Base-by-base conservation (phyloP, 2,797 vertebrate genomes). In the Tragopan temminckii region DNA sequence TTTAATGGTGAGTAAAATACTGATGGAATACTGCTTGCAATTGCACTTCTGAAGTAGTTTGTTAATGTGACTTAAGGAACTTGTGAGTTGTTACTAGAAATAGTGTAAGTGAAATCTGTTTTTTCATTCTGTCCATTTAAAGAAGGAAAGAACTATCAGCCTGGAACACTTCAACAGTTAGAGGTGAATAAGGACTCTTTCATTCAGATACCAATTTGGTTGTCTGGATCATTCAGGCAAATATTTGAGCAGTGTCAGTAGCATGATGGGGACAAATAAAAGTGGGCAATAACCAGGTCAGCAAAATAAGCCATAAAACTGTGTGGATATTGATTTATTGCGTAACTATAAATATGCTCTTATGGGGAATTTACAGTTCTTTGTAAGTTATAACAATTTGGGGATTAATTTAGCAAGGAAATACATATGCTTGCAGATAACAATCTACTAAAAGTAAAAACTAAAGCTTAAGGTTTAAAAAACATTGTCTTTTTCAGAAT, bases 1-100 rank as follows among this genome's bases (percentile, higher is more conserved):
- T 93, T 98, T 99, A 88, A 99, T 99, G 99, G 99, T 99, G 97
- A 97, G 98, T 97, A 91, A 70, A 89, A 57, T 45, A 17, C 58
- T 59, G 52, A 3, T 58, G 23, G 42, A 84, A 46, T 35, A 7
- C 24, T 5, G 1, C 53, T 52, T 75, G 75, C 67, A 42, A 9
- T 70, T 61, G 52, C 62, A 7, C 10, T 43, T 45, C 59, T 88
- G 42, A 15, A 58, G 14, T 72, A 25, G 38, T 20, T 53, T 35
- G 21, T 62, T 43, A 76, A 31, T 24, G 11, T 24, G 25, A 12
- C 24, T 69, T 59, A 7, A 80, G n/a, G 33, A 79, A 38, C 12
- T 74, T 2, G 0, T 53, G n/a, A 31, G 8, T 55, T 64, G 8
- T 50, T 81, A 36, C 7, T 62, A 46, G 78, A 68, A 88, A 40